These are phyloP conservation scores for Bucorvus abyssinicus DNA, from an alignment of 2,797 vertebrate genomes.

Conservation along the genomic window DNA sequence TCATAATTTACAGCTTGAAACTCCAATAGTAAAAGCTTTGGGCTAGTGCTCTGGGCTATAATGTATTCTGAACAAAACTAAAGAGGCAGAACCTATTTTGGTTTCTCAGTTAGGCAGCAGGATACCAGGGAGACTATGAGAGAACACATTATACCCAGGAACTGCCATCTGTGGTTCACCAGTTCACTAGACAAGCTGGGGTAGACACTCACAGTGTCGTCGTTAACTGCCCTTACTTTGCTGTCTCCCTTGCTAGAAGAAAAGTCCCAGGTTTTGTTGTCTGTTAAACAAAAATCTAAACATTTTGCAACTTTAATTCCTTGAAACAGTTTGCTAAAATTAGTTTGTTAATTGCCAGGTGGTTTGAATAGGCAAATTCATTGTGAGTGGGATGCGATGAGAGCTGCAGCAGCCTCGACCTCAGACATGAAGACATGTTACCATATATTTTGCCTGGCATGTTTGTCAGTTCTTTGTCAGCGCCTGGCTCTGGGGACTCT, in stretches of 20 bases:
- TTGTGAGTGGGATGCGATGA: background rate
- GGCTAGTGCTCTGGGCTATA: background rate
- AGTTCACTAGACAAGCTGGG: background rate
- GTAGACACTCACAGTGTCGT: background rate
- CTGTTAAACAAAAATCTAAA: background rate
- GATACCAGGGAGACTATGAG: background rate
- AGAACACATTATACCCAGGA: background rate
- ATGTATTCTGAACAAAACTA: background rate
- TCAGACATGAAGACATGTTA: background rate
- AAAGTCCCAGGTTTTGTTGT: background rate
- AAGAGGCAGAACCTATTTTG: background rate
- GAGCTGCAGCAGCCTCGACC: rapidly evolving
- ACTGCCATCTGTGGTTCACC: background rate
- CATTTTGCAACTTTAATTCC: background rate
- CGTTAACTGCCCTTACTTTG: background rate
- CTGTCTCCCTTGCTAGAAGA: background rate
- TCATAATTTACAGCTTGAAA: conserved; percentile 58
- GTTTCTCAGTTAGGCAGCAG: background rate
- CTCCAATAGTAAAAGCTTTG: background rate
- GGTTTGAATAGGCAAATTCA: background rate
- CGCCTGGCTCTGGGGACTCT: background rate
- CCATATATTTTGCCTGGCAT: background rate
- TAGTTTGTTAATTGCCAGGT: background rate
- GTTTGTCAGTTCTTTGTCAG: background rate
- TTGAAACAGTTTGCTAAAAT: background rate